A percentile compares a stretch with the other conserved stretches of the same genome.
These are phyloP conservation scores for Phrynocephalus forsythii DNA, from an alignment of 2,797 vertebrate genomes.

Conservation along the genomic window DNA sequence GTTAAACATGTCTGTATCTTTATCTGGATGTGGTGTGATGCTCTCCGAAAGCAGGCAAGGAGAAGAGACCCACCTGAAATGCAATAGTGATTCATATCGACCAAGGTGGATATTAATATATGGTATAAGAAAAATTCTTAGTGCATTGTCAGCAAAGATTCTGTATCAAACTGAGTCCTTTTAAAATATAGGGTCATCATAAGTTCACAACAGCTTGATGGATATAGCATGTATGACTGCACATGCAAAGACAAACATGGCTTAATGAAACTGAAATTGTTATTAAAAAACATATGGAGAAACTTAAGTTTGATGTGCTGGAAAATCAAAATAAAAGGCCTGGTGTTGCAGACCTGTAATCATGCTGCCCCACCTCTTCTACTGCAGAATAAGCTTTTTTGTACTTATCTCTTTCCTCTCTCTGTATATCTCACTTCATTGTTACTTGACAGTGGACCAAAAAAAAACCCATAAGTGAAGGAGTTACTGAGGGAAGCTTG, in stretches of 20 bases:
- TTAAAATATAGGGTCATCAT: too few relatives aligned
- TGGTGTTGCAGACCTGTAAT: background rate
- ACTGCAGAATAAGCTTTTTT: conserved; percentile 2
- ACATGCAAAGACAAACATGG: background rate
- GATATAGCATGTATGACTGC: too few relatives aligned
- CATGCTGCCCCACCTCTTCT: background rate
- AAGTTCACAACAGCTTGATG: too few relatives aligned
- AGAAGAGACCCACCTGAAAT: background rate
- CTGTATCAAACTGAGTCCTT: too few relatives aligned
- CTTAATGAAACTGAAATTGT: background rate
- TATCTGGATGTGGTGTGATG: background rate
- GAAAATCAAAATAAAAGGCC: background rate
- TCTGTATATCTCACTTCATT: background rate
- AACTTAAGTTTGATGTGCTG: background rate
- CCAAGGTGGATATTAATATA: background rate
- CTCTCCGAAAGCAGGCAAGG: background rate
- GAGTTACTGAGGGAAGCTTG: conserved; percentile 10
- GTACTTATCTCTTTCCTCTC: background rate
- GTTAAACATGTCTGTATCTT: background rate
- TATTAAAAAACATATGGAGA: background rate
- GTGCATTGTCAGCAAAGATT: background rate
- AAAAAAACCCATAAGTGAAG: background rate
- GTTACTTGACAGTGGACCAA: background rate
- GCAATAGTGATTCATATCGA: background rate
- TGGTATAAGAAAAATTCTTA: background rate